Base-by-base conservation (phyloP, 2,797 vertebrate genomes). In the Buphagus erythrorhynchus region DNA sequence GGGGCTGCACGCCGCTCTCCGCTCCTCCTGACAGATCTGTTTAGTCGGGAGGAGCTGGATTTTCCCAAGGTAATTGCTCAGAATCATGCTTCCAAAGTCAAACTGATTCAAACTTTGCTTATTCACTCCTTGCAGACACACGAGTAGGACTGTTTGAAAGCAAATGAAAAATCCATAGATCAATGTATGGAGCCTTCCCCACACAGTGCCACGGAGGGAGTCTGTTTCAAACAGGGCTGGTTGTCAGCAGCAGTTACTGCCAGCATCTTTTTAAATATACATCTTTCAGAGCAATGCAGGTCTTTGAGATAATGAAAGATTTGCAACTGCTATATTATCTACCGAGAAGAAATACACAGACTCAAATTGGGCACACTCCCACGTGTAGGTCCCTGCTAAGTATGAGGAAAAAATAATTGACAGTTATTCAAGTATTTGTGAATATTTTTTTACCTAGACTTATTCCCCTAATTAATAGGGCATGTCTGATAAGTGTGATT, bases 51-150 rank as follows among this genome's bases (percentile, higher is more conserved):
- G 95, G 95, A 98, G 97, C 93, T 94, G 93, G 73, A 93, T 94
- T 97, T 95, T 96, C 96, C 96, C 96, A 63, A 96, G 97, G 96
- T 98, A 98, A 98, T 97, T 98, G 98, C 97, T 98, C 91, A 95
- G 97, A 98, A 97, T 97, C 97, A 96, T 11, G 86, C 97, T 97
- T 97, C 97, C 97, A 98, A 98, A 98, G 98, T 97, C 97, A 98
- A 96, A 96, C 95, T 88, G 95, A 97, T 97, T 97, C 97, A 87
- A 96, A 97, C 94, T 97, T 97, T 97, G 97, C 96, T 97, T 97
- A 97, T 97, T 97, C 89, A 74, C 96, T 97, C 97, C 96, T 94
- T 68, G 95, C 97, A 94, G 97, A 92, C 90, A 82, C 91, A 69
- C 82, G 40, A 71, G 96, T 29, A 81, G 88, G 97, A 84, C 88